Conservation (phyloP, 2,888 invertebrate genomes). For the Agriotes lineatus region DNA sequence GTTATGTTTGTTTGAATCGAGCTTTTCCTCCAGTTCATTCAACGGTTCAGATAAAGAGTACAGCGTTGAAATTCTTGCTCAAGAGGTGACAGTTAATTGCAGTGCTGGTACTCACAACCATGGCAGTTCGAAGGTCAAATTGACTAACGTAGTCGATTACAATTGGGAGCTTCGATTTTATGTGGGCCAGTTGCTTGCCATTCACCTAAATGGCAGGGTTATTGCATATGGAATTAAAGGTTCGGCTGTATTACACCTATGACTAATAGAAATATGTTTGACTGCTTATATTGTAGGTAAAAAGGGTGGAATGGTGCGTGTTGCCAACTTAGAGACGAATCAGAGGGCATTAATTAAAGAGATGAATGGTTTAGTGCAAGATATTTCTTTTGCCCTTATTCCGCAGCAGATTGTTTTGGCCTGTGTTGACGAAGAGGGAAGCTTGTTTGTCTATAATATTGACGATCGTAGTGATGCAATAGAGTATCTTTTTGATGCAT, state of each 20-base stretch:
- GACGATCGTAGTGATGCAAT: conserved; percentile 72
- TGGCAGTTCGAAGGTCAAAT: conserved; percentile 90
- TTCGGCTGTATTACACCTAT: conserved; percentile 61
- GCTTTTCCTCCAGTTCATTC: conserved; percentile 57
- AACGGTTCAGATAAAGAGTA: conserved; percentile 61
- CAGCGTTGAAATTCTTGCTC: conserved; percentile 62
- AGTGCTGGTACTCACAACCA: conserved; percentile 81
- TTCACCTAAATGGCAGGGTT: conserved; percentile 87
- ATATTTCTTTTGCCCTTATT: conserved; percentile 91
- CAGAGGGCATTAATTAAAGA: conserved; percentile 87
- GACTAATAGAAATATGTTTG: background rate
- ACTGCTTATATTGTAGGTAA: conserved; percentile 58
- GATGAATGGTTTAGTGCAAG: conserved; percentile 89
- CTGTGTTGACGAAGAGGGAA: conserved; percentile 88
- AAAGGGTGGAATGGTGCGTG: conserved; percentile 82
- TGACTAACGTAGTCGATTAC: conserved; percentile 91
- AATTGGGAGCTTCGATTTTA: conserved; percentile 93
- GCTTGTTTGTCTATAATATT: conserved; percentile 85
- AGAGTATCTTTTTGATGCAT: conserved; percentile 66
- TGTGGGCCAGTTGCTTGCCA: conserved; percentile 87
- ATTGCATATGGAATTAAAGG: conserved; percentile 94
- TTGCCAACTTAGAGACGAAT: conserved; percentile 83
- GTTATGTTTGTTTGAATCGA: conserved; percentile 33
- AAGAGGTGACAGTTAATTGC: conserved; percentile 78
- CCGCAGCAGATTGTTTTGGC: conserved; percentile 83